A percentile compares a stretch with the other conserved stretches of the same genome.
Evolutionary conservation across 1,140 invertebrate species (phyloP).

Genomic region (Araneus ventricosus): DNA sequence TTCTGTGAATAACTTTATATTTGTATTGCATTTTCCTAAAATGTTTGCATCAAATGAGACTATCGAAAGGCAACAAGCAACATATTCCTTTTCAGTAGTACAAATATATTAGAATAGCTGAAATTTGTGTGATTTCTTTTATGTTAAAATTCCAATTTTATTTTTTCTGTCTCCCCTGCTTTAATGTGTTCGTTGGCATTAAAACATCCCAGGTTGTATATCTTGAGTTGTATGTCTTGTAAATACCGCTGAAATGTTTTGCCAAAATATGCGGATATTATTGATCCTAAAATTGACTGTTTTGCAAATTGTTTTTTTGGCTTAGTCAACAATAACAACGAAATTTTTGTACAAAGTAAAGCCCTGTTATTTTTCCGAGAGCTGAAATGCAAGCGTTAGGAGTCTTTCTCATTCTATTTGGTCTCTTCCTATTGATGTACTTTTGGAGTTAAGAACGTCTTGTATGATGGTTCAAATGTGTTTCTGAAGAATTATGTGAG

Average conservation of each 20-base stretch:
- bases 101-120: neutral
- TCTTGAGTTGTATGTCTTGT: neutral
- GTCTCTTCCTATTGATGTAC: too few relatives aligned
- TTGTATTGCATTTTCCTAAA: too few relatives aligned
- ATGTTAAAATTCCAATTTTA: neutral
- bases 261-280: neutral
- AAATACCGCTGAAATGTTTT: neutral
- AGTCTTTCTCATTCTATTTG: too few relatives aligned
- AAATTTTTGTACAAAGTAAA: constrained; percentile 4
- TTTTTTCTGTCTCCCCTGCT: neutral
- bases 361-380: too few relatives aligned
- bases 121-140: neutral
- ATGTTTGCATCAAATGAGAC: neutral
- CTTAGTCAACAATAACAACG: constrained; percentile 7
- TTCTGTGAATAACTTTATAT: too few relatives aligned
- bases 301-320: neutral
- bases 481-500: too few relatives aligned
- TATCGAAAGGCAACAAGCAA: neutral
- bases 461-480: too few relatives aligned
- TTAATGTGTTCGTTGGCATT: neutral
- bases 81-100: neutral
- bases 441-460: too few relatives aligned
- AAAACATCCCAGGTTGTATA: neutral
- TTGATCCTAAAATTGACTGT: neutral
- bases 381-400: too few relatives aligned